Base-by-base conservation (phyloP, 2,888 invertebrate genomes). In the Hypercompe scribonia region DNA sequence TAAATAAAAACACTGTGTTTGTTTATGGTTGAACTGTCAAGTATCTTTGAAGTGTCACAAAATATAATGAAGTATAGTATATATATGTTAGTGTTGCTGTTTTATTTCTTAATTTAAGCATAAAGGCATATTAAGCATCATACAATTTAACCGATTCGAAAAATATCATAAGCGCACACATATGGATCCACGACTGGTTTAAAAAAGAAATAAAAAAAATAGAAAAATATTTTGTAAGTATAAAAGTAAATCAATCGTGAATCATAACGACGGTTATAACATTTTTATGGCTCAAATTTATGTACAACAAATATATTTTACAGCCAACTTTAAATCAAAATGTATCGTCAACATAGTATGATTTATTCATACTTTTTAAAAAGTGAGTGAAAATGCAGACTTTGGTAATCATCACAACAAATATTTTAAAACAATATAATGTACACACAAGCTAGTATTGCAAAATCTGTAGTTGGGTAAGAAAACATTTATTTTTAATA, bases 361-460 rank as follows among this genome's bases (percentile, higher is more conserved):
- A 7, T 71, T 67, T 46, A 39, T 71, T 58, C 42, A 42, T 68
- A 36, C n/a, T n/a, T 73, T 50, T 68, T 61, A 36, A 68, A 68
- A 31, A 73, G 58, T 65, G 24, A 76, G 54, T 61, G 39, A 76
- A 63, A 74, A 73, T 71, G 65, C 42, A 74, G 28, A 34, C 65
- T 28, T 69, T 46, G 13, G 66, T 71, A 24, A 69, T 72, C 67
- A 76, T 70, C 34, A 61, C 67, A 66, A 21, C 34, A 76, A 75
- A 75, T 77, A 79, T 77, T 75, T 79, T 73, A 75, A 79, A 77
- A 72, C 65, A 76, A 73, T 72, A 61, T 24, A 67, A 15, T 63
- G 33, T n/a, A 50, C 24, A 54, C 28, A 68, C 68, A 34, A 21
- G 18, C 8, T 54, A 31, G 39, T 39, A 4, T 66, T 28, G 31